These are phyloP conservation scores for Phrixothrix hirtus DNA, from an alignment of 2,888 invertebrate genomes.

Conservation along the genomic window DNA sequence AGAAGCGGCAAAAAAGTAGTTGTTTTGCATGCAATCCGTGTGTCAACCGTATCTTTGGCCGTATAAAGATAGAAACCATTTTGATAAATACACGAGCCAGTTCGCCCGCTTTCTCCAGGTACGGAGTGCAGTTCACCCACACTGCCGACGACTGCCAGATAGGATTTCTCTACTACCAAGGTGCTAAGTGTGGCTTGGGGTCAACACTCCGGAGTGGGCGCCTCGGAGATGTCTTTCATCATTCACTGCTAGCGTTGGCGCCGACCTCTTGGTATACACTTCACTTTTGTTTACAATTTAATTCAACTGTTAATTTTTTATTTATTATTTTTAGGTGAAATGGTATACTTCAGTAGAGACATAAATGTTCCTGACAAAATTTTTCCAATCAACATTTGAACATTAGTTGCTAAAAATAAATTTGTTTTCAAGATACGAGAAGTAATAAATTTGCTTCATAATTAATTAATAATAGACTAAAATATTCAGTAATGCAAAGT, in stretches of 20 bases:
- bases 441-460: too few species aligned
- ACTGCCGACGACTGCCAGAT: conserved; percentile 29
- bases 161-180: conserved; percentile 22
- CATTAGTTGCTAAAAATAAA: too few species aligned
- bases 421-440: too few species aligned
- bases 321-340: conserved; percentile 18
- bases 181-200: conserved; percentile 36
- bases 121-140: conserved; percentile 30
- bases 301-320: conserved; percentile 15
- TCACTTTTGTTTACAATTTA: conserved; percentile 32
- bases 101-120: conserved; percentile 34
- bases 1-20: conserved; percentile 25
- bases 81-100: conserved; percentile 32
- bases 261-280: conserved; percentile 34
- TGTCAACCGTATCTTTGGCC: conserved; percentile 15
- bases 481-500: background rate
- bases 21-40: conserved; percentile 22
- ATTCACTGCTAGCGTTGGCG: conserved; percentile 35
- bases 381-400: too few species aligned
- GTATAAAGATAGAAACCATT: conserved; percentile 28
- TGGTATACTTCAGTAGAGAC: conserved; percentile 3
- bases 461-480: too few species aligned
- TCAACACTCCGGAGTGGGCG: conserved; percentile 36
- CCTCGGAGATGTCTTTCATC: conserved; percentile 37
- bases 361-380: conserved; percentile 9